Conservation (phyloP, 2,888 invertebrate species). For the Ganaspis brasiliensis region DNA sequence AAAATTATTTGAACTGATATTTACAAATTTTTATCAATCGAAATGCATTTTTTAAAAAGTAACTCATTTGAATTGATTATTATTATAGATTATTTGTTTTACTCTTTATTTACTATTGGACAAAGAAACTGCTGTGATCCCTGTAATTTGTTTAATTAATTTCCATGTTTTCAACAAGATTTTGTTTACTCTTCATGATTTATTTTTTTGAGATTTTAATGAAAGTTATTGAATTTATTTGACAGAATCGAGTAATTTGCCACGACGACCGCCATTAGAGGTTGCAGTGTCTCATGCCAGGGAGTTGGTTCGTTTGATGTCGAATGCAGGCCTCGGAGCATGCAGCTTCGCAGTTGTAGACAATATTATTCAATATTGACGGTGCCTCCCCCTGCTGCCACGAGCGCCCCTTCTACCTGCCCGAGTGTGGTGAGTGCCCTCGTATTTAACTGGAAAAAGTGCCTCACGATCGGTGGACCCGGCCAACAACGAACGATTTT, state of each 20-base stretch:
- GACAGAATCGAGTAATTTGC: slow-evolving; percentile 95
- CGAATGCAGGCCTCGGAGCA: slow-evolving; percentile 93
- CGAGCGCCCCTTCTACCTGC: slow-evolving; percentile 77
- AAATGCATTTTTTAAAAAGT: no score
- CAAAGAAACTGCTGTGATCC: no score
- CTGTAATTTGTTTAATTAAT: no score
- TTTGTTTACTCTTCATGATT: no score
- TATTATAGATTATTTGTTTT: no score
- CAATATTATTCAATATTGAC: slow-evolving; percentile 89
- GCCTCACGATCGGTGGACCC: slow-evolving; percentile 71
- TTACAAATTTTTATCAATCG: no score
- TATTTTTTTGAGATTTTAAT: not conserved
- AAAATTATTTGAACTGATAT: no score
- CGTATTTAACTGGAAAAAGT: slow-evolving; percentile 64
- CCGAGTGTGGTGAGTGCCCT: slow-evolving; percentile 76
- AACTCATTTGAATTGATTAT: no score
- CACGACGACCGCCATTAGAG: slow-evolving; percentile 95
- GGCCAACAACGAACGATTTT: slow-evolving; percentile 70
- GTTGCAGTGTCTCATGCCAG: slow-evolving; percentile 95
- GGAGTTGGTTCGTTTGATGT: slow-evolving; percentile 94
- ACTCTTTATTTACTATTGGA: no score
- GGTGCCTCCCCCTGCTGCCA: slow-evolving; percentile 77
- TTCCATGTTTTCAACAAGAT: no score
- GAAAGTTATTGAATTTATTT: slow-evolving; percentile 45
- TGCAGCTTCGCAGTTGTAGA: slow-evolving; percentile 97